Evolutionary conservation across 2,888 invertebrate species (phyloP).

Genomic region (Crematogaster levior): DNA sequence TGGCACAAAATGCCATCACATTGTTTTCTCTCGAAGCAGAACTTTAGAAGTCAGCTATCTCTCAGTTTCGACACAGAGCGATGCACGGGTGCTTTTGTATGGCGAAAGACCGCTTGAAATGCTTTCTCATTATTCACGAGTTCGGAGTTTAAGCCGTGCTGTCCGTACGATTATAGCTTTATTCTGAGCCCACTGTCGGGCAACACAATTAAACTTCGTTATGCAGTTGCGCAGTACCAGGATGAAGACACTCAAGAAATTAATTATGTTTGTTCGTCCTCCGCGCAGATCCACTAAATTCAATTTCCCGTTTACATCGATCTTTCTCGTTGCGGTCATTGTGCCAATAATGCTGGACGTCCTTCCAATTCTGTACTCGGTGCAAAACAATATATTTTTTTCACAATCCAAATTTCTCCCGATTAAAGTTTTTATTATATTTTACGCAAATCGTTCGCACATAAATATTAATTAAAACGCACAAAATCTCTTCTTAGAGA

Average conservation of each 20-base stretch:
- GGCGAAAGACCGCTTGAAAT: constrained; percentile 18
- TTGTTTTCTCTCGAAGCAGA: neutral
- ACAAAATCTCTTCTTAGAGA: neutral
- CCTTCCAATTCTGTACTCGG: neutral
- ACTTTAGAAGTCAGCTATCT: constrained; percentile 26
- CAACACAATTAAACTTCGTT: constrained; percentile 56
- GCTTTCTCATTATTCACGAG: constrained; percentile 50
- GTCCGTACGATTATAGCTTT: constrained; percentile 46
- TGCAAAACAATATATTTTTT: neutral
- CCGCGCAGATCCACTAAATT: constrained; percentile 39
- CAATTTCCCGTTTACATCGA: constrained; percentile 41
- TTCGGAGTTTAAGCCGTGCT: constrained; percentile 46
- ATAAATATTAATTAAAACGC: neutral
- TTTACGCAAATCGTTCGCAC: neutral
- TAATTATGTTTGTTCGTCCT: constrained; percentile 47
- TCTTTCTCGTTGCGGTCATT: constrained; percentile 26
- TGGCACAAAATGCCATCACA: neutral
- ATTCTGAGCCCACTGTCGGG: constrained; percentile 42
- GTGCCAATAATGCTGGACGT: constrained; percentile 20
- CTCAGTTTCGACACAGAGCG: constrained; percentile 8
- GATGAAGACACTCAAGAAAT: constrained; percentile 56
- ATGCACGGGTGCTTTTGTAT: constrained; percentile 27
- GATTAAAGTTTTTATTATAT: neutral
- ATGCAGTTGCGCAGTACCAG: constrained; percentile 38
- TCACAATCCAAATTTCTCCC: neutral